Base-by-base conservation (phyloP, 1,140 invertebrate species). In the Drosophila sucinea region DNA sequence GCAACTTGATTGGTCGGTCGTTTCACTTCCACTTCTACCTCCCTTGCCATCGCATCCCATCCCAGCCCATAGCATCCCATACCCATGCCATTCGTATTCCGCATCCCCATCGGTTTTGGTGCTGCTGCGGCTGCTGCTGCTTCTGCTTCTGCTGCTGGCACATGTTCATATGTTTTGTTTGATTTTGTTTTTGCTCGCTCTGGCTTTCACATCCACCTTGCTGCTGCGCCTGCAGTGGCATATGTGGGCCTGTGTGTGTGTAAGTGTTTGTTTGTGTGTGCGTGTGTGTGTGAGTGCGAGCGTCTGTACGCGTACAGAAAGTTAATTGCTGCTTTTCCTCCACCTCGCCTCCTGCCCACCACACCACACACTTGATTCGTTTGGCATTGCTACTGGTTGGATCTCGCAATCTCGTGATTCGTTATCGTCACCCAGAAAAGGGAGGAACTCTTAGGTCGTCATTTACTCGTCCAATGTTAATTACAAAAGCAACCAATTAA, bases 1-100 rank as follows among this genome's bases (percentile, higher is more conserved):
- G 76, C 58, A 63, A 70, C 80, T 83, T 89, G 83, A 87, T 87
- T 87, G 83, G 83, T 87, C 76, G 82, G 61, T 54, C 61, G 63
- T 73, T 64, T 77, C 75, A 77, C 63, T 33, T 67, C 57, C 47
- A 57, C 58, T 25, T 60, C 30, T 10, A 38, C 8, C 10, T 38
- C 35, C 35, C 44, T 64, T 62, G 58, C 30, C 33, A 17, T 40
- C 7, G 29, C 56, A 29, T 40, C 7, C 35, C 56, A 29, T 11
- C 56, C 35, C 23, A 10, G 10, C 27, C 38, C 27, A 25, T 32
- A 8, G 44, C 23, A 27, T 51, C 44, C 7, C 44, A 51, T 51
- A 27, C 44, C 44, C 44, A 51, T 33, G n/a, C 41, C 54, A 32
- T 40, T 57, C 44, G 32, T 54, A 40, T 41, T 17, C 8, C 7